phyloP scores from a whole-genome alignment of 23 tunicate genomes.

The Clavelina lepadiformis region DNA sequence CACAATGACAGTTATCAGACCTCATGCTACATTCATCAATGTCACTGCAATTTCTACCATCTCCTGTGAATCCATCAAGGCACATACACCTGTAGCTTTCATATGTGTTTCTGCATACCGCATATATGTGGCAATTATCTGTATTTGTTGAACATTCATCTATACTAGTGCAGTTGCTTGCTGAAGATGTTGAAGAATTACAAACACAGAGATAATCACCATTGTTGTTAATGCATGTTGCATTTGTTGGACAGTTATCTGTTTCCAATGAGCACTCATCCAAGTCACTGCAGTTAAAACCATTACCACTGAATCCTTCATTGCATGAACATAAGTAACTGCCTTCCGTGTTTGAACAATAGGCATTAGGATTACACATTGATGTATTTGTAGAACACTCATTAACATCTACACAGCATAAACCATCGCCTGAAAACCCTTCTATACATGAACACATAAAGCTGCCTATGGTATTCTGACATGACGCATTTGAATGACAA shows the following conservation, averaged over 20 bases:
- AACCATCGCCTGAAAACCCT: slow-evolving; percentile 24
- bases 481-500: slow-evolving; percentile 30
- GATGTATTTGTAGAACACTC: slow-evolving; percentile 13
- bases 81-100: slow-evolving; percentile 1
- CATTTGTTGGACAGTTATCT: too few species aligned
- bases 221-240: too few species aligned
- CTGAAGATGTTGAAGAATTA: too few species aligned
- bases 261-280: too few species aligned
- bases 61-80: slow-evolving; percentile 17
- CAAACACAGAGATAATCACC: too few species aligned
- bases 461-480: slow-evolving; percentile 31
- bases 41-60: slow-evolving; percentile 23
- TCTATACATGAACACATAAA: slow-evolving; percentile 17
- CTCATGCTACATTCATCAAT: slow-evolving; percentile 20
- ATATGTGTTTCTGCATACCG: slow-evolving; percentile 5
- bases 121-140: slow-evolving; percentile 1
- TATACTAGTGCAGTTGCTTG: too few species aligned
- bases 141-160: background rate
- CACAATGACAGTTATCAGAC: slow-evolving; percentile 6
- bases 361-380: too few species aligned
- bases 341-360: too few species aligned
- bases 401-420: slow-evolving; percentile 7
- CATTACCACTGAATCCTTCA: too few species aligned
- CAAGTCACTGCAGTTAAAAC: too few species aligned
- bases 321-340: too few species aligned